Base-by-base conservation (phyloP, 2,797 vertebrate genomes). In the Ateles fusciceps region DNA sequence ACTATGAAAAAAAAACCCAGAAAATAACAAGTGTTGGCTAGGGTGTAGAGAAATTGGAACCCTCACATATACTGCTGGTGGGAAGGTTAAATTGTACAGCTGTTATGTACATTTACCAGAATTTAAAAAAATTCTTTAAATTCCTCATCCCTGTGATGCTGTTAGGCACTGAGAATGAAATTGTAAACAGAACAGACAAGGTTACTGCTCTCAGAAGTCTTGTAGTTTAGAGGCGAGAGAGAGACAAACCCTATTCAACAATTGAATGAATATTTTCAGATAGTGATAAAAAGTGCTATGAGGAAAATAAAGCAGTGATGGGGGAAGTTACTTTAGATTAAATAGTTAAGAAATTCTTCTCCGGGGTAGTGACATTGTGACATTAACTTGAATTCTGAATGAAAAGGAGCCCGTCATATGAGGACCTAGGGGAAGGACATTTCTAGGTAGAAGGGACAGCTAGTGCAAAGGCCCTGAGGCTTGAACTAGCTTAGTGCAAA, bases 1-100 rank as follows among this genome's bases (percentile, higher is more conserved):
- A 85, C 30, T 93, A 71, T 64, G 10, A 72, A 88, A 76, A 42
- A 79, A 91, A 15, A 50, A 21, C n/a, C 30, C 46, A 93, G 52
- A 75, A 94, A 93, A 76, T 95, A 81, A 28, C 52, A 94, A 85
- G n/a, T 71, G 19, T 89, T 91, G 84, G 42, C 30, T 74, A 44
- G 22, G 26, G 26, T 89, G 28, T 96, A 42, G 48, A 93, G 74
- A 96, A 96, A 85, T 44, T 52, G 78, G 33, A 91, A 83, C 72
- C 55, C 42, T 88, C 44, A 59, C 52, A n/a, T 76, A n/a, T 74
- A 71, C 50, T 12, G 19, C 50, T 84, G 11, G 22, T 75, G 28
- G 42, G 44, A 88, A 81, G 33, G 19, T 36, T 87, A 90, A 94
- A 91, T 64, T 26, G 21, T 50, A 26, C 7, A 78, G 55, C 8